These are phyloP conservation scores for Oxystoma pomonae DNA, from an alignment of 2,888 invertebrate species.

Conservation along the genomic window DNA sequence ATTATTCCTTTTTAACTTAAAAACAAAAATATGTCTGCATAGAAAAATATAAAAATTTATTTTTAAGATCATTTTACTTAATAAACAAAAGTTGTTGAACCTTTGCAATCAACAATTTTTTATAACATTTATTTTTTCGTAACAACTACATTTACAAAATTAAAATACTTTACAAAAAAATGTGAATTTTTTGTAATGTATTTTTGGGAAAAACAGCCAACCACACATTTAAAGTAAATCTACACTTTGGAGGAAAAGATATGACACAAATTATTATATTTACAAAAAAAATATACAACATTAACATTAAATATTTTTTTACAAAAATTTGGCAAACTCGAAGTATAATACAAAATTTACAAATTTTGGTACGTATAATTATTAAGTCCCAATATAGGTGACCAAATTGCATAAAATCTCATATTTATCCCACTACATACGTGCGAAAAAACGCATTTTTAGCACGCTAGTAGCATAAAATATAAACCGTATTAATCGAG, in stretches of 20 bases:
- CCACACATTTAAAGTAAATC: conserved; percentile 35
- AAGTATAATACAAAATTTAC: not conserved
- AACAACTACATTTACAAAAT: conserved; percentile 39
- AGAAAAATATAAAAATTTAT: not conserved
- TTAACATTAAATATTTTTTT: no score
- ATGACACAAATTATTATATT: conserved; percentile 35
- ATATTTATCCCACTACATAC: no score
- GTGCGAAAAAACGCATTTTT: no score
- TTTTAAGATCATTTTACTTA: not conserved
- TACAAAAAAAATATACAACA: conserved; percentile 24
- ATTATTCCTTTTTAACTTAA: not conserved
- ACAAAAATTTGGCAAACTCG: no score
- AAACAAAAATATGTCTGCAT: not conserved
- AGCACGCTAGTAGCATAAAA: no score
- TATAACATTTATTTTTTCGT: conserved; percentile 31
- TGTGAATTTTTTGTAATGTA: conserved; percentile 15
- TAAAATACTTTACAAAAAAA: not conserved
- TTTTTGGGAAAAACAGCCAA: conserved; percentile 36
- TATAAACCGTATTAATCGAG: no score
- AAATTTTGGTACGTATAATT: no score
- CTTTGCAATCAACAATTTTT: conserved; percentile 13
- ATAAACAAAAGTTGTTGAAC: conserved; percentile 11
- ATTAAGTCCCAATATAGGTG: no score
- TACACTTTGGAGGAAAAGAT: conserved; percentile 30
- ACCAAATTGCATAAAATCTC: no score